These are phyloP conservation scores for Trachemys scripta DNA, from an alignment of 2,113 vertebrate species.

Conservation along the genomic window DNA sequence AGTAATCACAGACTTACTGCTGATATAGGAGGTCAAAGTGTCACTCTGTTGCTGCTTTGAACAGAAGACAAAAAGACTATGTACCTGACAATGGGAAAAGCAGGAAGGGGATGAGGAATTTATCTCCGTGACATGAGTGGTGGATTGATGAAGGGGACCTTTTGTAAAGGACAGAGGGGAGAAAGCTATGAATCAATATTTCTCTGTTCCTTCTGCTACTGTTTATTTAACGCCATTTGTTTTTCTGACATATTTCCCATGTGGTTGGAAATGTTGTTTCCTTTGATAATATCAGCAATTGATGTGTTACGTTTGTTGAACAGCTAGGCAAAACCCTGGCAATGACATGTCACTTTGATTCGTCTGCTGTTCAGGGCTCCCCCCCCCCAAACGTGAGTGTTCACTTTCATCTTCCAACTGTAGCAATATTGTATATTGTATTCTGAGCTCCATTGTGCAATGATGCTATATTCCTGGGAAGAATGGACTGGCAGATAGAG, in stretches of 20 bases:
- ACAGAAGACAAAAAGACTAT: not conserved
- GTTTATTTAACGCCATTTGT: slow-evolving; percentile 72
- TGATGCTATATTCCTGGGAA: accelerated
- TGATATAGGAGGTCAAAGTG: not conserved
- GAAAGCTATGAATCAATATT: slow-evolving; percentile 71
- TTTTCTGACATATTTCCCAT: slow-evolving; percentile 73
- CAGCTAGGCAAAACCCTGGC: not conserved
- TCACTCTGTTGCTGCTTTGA: not conserved
- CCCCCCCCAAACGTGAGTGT: accelerated
- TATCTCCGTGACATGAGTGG: slow-evolving; percentile 42
- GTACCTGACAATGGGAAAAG: not conserved
- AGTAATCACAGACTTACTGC: not conserved
- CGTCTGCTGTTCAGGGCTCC: not conserved
- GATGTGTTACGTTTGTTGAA: slow-evolving; percentile 17
- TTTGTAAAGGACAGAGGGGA: slow-evolving; percentile 61
- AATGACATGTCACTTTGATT: not conserved
- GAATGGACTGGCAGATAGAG: not conserved
- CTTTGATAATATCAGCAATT: slow-evolving; percentile 69
- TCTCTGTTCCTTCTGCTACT: slow-evolving; percentile 28
- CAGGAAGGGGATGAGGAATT: slow-evolving; percentile 22
- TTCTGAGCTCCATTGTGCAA: not conserved
- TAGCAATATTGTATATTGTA: not conserved
- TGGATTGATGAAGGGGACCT: slow-evolving; percentile 36
- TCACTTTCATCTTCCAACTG: slow-evolving; percentile 1
- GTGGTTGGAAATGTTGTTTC: slow-evolving; percentile 66